Evolutionary conservation across 23 tunicate species (phyloP).

Genomic region (Botrylloides violaceus): DNA sequence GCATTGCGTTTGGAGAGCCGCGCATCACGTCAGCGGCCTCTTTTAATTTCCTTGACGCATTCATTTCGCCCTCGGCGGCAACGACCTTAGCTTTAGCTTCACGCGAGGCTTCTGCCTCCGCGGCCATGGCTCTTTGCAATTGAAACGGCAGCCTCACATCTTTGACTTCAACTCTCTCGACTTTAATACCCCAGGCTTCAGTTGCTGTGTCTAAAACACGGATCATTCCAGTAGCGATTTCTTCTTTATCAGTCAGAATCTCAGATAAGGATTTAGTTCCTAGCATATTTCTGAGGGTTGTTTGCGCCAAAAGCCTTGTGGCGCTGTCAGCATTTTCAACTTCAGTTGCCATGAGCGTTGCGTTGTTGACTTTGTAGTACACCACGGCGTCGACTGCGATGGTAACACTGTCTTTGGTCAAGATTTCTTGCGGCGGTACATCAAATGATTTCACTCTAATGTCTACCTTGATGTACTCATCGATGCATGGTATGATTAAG

Average conservation of each 20-base stretch:
- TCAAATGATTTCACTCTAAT: slow-evolving; percentile 74
- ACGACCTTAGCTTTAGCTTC: slow-evolving; percentile 96
- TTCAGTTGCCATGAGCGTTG: slow-evolving; percentile 52
- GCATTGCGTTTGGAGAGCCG: slow-evolving; percentile 86
- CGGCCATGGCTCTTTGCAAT: slow-evolving; percentile 95
- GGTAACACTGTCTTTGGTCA: slow-evolving; percentile 90
- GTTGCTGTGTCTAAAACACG: slow-evolving; percentile 60
- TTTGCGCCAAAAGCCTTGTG: slow-evolving; percentile 86
- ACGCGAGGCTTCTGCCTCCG: slow-evolving; percentile 93
- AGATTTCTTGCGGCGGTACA: slow-evolving; percentile 92
- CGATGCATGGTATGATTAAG: slow-evolving; percentile 92
- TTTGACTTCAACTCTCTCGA: slow-evolving; percentile 83
- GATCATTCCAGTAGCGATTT: slow-evolving; percentile 69
- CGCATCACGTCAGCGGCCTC: slow-evolving; percentile 92
- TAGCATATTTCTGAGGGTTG: slow-evolving; percentile 85
- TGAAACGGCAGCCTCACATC: slow-evolving; percentile 81
- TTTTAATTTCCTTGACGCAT: slow-evolving; percentile 76
- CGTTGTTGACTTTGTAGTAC: slow-evolving; percentile 64
- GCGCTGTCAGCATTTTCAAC: slow-evolving; percentile 87
- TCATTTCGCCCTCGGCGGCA: slow-evolving; percentile 98
- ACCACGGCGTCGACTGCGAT: slow-evolving; percentile 94
- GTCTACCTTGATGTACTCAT: slow-evolving; percentile 70
- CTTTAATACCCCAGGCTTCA: slow-evolving; percentile 92
- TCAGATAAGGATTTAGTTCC: slow-evolving; percentile 73
- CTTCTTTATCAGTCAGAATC: slow-evolving; percentile 76